Base-by-base conservation (phyloP, 2,113 vertebrate genomes). In the Pluvianellus socialis region DNA sequence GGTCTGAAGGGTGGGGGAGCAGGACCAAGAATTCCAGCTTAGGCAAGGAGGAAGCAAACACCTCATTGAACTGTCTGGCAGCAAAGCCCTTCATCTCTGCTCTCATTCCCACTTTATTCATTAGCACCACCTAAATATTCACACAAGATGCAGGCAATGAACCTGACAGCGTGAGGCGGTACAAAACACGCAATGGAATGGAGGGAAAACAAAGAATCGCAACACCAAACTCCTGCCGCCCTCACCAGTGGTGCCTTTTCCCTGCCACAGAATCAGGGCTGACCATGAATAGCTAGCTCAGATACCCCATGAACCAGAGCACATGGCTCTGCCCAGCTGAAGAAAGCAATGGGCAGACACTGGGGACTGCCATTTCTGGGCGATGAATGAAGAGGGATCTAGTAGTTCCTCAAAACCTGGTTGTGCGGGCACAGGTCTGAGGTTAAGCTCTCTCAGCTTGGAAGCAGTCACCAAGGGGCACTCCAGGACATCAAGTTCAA, bases 121-220 rank as follows among this genome's bases (percentile, higher is more conserved):
- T n/a, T 80, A 86, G 58, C 67, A 50, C 21, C 44, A 49, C 30
- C 24, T 35, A 56, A 56, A 33, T 50, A 55, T 30, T 24, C 21
- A 66, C 59, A 56, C 18, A 73, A 35, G 86, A 50, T 15, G n/a
- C 32, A 45, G 2, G 0, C 4, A 0, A 27, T 24, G 30, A 74
- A 40, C 28, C n/a, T 45, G 66, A 18, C 53, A 68, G 14, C 0
- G 0, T 21, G 42, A 67, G 2, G 1, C 21, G 50, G 38, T 53
- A 84, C 27, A 73, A 80, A 73, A n/a, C 0, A 0, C n/a, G 12
- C 0, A 2, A 33, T 3, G 7, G 19, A 49, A 49, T 22, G 21
- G 22, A 20, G 8, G 19, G 38, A 28, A 44, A 55, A 53, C 24
- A 44, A 33, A n/a, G 26, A 12, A n/a, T 66, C 14, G 7, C 40